Conservation (phyloP, 1,140 invertebrate species). For the Drosophila lowei region DNA sequence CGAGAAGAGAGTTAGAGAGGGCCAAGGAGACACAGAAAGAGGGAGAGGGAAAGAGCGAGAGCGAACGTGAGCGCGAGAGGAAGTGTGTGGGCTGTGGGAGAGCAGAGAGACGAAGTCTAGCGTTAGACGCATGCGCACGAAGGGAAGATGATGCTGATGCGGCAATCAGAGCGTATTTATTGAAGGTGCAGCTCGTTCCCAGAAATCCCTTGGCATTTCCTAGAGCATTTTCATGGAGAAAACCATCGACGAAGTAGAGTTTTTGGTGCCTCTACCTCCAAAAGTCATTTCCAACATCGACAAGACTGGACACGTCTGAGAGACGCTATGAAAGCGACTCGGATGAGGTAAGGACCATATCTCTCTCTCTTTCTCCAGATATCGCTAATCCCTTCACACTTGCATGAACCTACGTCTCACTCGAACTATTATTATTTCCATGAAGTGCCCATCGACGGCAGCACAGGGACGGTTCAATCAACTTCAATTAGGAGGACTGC, state of each 20-base stretch:
- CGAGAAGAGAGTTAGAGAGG: not conserved
- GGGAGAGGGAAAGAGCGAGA: not conserved
- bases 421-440: too few relatives aligned
- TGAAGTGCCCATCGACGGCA: conserved; percentile 35
- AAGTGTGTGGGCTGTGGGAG: too few relatives aligned
- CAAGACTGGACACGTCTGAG: too few relatives aligned
- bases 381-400: not conserved
- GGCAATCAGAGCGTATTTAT: too few relatives aligned
- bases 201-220: too few relatives aligned
- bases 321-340: not conserved
- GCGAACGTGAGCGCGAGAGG: not conserved
- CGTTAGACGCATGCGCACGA: conserved; percentile 24
- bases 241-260: too few relatives aligned
- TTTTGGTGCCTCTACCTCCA: not conserved
- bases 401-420: too few relatives aligned
- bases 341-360: conserved; percentile 4
- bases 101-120: not conserved
- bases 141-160: too few relatives aligned
- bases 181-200: too few relatives aligned
- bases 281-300: too few relatives aligned
- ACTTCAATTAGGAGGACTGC: conserved; percentile 57
- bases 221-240: too few relatives aligned
- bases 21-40: conserved; percentile 2
- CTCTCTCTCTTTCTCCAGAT: not conserved
- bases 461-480: conserved; percentile 59